Percentiles rank a stretch among this genome's conserved stretches.
These are phyloP conservation scores for Leptonema lineaticorne DNA, from an alignment of 1,140 invertebrate genomes.

Conservation along the genomic window DNA sequence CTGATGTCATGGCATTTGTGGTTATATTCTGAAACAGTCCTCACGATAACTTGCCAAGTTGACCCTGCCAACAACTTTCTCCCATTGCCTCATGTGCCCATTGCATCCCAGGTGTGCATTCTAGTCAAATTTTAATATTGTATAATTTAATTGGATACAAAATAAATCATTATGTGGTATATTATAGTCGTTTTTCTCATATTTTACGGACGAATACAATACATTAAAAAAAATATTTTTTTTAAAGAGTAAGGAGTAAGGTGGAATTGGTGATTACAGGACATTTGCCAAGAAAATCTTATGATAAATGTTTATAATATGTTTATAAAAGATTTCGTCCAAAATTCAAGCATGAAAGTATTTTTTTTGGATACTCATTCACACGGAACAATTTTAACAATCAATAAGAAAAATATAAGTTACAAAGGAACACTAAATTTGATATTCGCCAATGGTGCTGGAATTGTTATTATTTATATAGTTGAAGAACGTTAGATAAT, in stretches of 20 bases:
- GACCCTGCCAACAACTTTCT: constrained; percentile 23
- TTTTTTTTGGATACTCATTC: no score
- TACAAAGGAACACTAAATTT: no score
- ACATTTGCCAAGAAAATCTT: no score
- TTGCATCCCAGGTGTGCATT: not conserved
- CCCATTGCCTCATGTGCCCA: constrained; percentile 19
- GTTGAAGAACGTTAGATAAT: no score
- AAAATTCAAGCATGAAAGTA: no score
- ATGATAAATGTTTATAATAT: no score
- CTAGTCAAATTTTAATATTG: not conserved
- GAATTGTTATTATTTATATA: no score
- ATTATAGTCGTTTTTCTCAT: not conserved
- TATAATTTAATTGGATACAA: not conserved
- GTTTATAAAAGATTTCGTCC: no score
- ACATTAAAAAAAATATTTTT: not conserved
- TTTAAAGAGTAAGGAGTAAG: not conserved
- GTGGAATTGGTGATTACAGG: no score
- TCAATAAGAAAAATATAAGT: no score
- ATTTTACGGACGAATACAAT: not conserved
- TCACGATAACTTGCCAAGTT: constrained; percentile 10
- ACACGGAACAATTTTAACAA: no score
- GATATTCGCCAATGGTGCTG: no score
- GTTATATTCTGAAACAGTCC: not conserved
- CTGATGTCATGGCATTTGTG: not conserved
- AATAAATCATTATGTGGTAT: not conserved